Percentiles rank a stretch among this genome's conserved stretches.
Evolutionary conservation across 2,797 vertebrate genomes (phyloP).

Genomic region (Gymnodraco acuticeps): DNA sequence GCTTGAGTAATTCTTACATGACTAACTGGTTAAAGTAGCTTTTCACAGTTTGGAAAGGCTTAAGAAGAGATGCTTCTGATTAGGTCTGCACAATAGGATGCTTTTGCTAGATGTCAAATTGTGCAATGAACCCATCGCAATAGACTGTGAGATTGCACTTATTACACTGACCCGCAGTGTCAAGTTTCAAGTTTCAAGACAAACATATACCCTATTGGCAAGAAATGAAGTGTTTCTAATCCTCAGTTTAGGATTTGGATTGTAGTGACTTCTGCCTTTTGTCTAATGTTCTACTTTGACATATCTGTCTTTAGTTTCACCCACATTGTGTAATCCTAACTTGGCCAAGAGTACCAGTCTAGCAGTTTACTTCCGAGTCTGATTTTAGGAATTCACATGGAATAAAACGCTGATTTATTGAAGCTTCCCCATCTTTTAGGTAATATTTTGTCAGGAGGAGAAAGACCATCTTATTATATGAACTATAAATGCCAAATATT

Average conservation of each 20-base stretch:
- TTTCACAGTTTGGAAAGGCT: too few species aligned
- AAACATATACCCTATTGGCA: not conserved
- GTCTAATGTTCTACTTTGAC: not conserved
- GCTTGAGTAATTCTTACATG: not conserved
- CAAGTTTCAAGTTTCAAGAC: not conserved
- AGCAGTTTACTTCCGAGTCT: not conserved
- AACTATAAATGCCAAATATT: conserved; percentile 33
- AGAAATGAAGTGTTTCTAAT: not conserved
- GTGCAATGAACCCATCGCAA: too few species aligned
- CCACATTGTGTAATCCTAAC: conserved; percentile 7
- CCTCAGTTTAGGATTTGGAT: not conserved
- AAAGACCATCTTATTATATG: conserved; percentile 12
- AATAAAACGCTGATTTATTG: conserved; percentile 10
- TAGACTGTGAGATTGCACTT: too few species aligned
- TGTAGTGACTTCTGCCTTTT: not conserved
- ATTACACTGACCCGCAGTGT: not conserved
- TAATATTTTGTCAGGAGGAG: conserved; percentile 29
- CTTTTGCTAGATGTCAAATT: too few species aligned
- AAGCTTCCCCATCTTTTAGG: not conserved
- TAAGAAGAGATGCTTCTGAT: too few species aligned
- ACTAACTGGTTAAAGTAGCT: too few species aligned
- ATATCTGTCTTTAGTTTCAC: conserved; percentile 26
- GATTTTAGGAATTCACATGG: conserved; percentile 4
- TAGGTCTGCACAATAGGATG: too few species aligned
- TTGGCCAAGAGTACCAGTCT: not conserved